Evolutionary conservation across 2,888 invertebrate species (phyloP), one percentile per base, ranked within the genome.

Genomic region (Drosophila recens): DNA sequence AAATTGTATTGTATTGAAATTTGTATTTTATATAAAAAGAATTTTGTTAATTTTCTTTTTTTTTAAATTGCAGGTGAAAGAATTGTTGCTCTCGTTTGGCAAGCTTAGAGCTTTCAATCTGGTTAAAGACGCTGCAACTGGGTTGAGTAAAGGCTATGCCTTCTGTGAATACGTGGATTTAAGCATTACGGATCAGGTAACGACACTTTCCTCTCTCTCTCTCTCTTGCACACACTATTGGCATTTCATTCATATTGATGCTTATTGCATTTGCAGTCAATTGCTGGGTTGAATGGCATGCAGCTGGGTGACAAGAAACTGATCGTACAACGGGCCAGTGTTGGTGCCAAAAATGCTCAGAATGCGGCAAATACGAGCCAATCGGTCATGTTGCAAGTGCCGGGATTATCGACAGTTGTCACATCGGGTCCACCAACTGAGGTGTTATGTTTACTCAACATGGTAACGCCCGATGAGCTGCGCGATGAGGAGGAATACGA

Each of bases 121-220:
- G 93, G 99, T 99, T 75, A 99, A 99, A 93, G 99, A 99, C 93
- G 97, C 98, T n/a, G 98, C 98, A 8, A 99, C 99, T 66, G 99
- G 99, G 38, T 94, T 99, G 57, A 98, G 98, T 92, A 99, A 99
- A 93, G 99, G 99, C 34, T 99, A 99, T 93, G 99, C 99, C n/a
- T 99, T 99, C 94, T 99, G 99, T 92, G 99, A 99, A 94, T 99
- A 99, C 93, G 97, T 98, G 81, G 99, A 99, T 92, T 96, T 97
- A 70, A 96, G 96, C 54, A 97, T 99, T 94, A 99, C 99, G 11
- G 99, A 99, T 93, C 98, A 98, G 95, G 97, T 97, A 94, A 91
- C 82, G 33, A 30, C 1, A 17, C 5, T n/a, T 6, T 23, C 20
- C 2, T n/a, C 5, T n/a, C 8, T 23, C 23, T 34, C 17, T n/a